Percentiles rank a stretch among this genome's conserved stretches.
Evolutionary conservation across 1,140 invertebrate species (phyloP).

Genomic region (Limonius californicus): DNA sequence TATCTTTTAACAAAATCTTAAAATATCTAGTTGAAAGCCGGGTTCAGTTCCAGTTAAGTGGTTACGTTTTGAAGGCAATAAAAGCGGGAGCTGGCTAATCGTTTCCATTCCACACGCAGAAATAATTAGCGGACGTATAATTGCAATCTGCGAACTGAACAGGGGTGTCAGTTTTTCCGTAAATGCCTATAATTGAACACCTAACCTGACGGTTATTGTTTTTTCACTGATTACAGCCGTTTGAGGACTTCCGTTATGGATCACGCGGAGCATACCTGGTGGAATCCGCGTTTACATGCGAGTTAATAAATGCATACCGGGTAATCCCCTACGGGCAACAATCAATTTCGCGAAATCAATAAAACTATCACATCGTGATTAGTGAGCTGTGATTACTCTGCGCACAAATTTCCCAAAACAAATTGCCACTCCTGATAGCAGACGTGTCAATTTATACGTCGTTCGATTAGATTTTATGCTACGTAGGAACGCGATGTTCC

Average conservation of each 20-base stretch:
- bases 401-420: background rate
- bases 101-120: no score
- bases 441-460: slow-evolving; percentile 1
- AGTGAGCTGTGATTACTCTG: background rate
- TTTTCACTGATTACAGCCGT: background rate
- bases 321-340: background rate
- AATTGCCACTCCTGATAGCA: background rate
- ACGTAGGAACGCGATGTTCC: background rate
- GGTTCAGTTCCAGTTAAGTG: no score
- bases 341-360: background rate
- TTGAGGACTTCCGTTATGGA: background rate
- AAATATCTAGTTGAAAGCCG: no score
- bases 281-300: background rate
- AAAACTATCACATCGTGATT: background rate
- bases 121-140: no score
- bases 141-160: no score
- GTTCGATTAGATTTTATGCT: background rate
- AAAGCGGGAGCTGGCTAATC: no score
- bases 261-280: background rate
- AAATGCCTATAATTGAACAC: background rate
- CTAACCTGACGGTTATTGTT: background rate
- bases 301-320: background rate
- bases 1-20: no score
- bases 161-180: background rate
- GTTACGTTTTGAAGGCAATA: no score